phyloP scores from a whole-genome alignment of 1,140 invertebrate species.

The Lepidotrigona ventralis region DNA sequence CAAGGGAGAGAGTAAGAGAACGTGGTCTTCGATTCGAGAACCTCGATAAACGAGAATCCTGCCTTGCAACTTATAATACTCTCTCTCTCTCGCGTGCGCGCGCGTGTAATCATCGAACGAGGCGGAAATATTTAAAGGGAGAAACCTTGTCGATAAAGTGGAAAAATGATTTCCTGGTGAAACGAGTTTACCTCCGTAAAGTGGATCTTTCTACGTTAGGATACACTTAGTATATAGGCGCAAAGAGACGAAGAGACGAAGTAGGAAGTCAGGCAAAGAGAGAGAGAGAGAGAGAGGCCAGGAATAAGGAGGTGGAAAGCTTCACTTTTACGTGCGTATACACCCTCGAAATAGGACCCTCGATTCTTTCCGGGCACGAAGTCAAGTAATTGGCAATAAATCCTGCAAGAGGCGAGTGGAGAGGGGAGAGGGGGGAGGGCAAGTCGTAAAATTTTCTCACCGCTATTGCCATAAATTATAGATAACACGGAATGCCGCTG shows the following conservation, averaged over 20 bases:
- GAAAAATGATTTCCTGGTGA: slow-evolving; percentile 16
- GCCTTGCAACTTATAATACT: not conserved
- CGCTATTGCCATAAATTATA: slow-evolving; percentile 66
- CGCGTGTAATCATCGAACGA: not conserved
- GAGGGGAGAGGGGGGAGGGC: not conserved
- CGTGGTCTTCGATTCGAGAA: slow-evolving; percentile 3
- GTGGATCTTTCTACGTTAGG: not conserved
- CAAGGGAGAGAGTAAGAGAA: not conserved
- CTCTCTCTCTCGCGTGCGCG: not conserved
- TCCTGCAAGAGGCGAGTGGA: slow-evolving; percentile 12
- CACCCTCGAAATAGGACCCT: slow-evolving; percentile 38
- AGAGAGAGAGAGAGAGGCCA: not conserved
- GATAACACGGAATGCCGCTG: slow-evolving; percentile 49
- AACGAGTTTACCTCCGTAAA: slow-evolving; percentile 1
- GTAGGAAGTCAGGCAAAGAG: not conserved
- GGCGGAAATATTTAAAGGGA: not conserved
- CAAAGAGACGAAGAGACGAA: too few species aligned
- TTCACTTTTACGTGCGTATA: slow-evolving; percentile 44
- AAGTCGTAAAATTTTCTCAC: slow-evolving; percentile 68
- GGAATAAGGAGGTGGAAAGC: slow-evolving; percentile 16
- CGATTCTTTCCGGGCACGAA: slow-evolving; percentile 67
- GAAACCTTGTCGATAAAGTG: slow-evolving; percentile 4
- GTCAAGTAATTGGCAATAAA: slow-evolving; percentile 68
- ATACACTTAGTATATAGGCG: not conserved
- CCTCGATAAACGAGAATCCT: not conserved